A percentile compares a stretch with the other conserved stretches of the same genome.
phyloP scores from a whole-genome alignment of 2,888 invertebrate species.

The Leptinotarsa tumamoca region DNA sequence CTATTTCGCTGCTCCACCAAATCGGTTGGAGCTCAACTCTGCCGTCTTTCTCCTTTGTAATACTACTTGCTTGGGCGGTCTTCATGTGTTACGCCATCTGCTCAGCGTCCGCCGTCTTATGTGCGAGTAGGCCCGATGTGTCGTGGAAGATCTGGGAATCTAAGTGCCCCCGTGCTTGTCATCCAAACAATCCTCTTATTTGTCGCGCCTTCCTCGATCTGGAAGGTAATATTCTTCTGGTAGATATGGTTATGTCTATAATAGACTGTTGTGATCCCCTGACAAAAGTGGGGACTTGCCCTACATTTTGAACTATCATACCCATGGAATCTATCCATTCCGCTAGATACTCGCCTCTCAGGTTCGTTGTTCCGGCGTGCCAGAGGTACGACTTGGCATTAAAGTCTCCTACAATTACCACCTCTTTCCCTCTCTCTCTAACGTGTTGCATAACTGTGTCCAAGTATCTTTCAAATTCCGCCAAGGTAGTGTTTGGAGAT shows the following conservation, averaged over 20 bases:
- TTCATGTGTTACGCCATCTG: not conserved
- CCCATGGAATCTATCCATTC: constrained; percentile 7
- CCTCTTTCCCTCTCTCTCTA: no score
- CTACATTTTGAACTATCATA: constrained; percentile 12
- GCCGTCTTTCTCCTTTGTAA: not conserved
- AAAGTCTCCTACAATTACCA: not conserved
- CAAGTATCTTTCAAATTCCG: no score
- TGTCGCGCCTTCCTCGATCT: not conserved
- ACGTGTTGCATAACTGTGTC: no score
- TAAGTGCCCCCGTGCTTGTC: not conserved
- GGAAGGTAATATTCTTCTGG: not conserved
- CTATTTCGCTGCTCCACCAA: constrained; percentile 1
- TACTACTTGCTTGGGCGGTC: not conserved
- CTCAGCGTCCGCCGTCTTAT: not conserved
- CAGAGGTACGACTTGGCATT: constrained; percentile 24
- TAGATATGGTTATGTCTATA: constrained; percentile 18
- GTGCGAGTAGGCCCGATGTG: not conserved
- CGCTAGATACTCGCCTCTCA: constrained; percentile 14
- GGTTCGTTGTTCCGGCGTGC: constrained; percentile 7
- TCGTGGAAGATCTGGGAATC: not conserved
- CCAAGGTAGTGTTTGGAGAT: no score
- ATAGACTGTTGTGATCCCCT: constrained; percentile 17
- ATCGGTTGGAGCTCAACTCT: not conserved
- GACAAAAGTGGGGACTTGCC: constrained; percentile 17
- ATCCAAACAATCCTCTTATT: not conserved